These are phyloP conservation scores for Sebastes oblongus DNA, from an alignment of 2,797 vertebrate species.

Conservation along the genomic window DNA sequence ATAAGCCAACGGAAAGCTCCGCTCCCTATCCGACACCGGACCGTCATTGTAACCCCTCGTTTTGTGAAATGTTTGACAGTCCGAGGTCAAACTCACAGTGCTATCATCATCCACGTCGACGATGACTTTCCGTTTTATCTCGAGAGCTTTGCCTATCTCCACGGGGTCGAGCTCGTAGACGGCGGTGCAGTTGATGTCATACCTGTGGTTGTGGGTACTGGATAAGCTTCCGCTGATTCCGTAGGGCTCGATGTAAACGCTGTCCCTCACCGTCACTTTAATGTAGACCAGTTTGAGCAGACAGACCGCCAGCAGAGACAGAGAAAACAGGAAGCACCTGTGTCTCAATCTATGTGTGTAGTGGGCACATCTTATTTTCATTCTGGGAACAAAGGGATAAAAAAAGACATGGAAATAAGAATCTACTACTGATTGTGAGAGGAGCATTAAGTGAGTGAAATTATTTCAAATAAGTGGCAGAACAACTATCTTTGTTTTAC, in stretches of 20 bases:
- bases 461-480: not conserved
- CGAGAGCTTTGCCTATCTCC: constrained; percentile 90
- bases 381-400: constrained; percentile 76
- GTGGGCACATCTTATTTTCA: constrained; percentile 84
- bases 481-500: not conserved
- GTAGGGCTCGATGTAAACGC: constrained; percentile 84
- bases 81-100: constrained; percentile 79
- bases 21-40: constrained; percentile 80
- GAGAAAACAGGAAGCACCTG: constrained; percentile 80
- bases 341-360: constrained; percentile 69
- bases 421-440: not conserved
- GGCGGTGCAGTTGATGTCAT: constrained; percentile 86
- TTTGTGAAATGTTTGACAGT: constrained; percentile 81
- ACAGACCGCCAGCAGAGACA: constrained; percentile 83
- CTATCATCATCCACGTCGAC: constrained; percentile 85
- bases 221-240: constrained; percentile 79
- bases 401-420: not conserved
- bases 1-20: constrained; percentile 88
- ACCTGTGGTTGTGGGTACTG: constrained; percentile 66
- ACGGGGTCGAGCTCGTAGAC: constrained; percentile 89
- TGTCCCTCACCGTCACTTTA: constrained; percentile 68
- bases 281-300: constrained; percentile 83
- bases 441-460: not conserved
- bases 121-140: constrained; percentile 82
- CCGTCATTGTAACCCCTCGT: constrained; percentile 82